These are phyloP conservation scores for Thamnophis elegans DNA, from an alignment of 2,797 vertebrate genomes.

Conservation along the genomic window DNA sequence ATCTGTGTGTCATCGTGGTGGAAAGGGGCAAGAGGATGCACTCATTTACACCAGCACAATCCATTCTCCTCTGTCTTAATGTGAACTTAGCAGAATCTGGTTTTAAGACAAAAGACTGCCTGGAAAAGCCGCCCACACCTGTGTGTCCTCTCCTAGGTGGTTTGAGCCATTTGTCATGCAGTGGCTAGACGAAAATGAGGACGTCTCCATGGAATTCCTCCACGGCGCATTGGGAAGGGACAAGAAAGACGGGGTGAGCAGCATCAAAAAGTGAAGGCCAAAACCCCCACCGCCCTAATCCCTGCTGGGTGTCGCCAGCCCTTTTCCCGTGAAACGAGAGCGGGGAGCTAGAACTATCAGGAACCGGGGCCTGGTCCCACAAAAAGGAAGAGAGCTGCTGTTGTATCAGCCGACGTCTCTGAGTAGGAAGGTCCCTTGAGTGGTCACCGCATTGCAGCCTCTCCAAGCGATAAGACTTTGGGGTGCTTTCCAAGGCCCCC, in stretches of 20 bases:
- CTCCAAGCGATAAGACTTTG: not conserved
- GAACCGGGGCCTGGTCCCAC: not conserved
- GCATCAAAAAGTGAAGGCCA: not conserved
- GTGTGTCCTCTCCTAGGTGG: slow-evolving; percentile 78
- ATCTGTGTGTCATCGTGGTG: not conserved
- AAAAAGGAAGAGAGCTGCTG: not conserved
- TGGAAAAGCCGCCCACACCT: not conserved
- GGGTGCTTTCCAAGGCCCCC: not conserved
- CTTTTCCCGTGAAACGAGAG: not conserved
- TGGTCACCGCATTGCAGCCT: too few species aligned
- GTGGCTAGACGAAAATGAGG: slow-evolving; percentile 98
- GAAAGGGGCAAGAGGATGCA: not conserved
- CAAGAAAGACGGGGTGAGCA: slow-evolving; percentile 95
- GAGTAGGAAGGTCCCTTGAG: not conserved
- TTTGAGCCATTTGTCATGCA: slow-evolving; percentile 98
- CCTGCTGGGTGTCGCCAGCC: not conserved
- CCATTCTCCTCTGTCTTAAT: not conserved
- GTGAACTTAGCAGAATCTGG: not conserved
- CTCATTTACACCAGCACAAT: not conserved
- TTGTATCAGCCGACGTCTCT: not conserved
- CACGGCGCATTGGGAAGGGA: slow-evolving; percentile 94
- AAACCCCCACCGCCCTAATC: not conserved
- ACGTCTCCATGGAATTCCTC: slow-evolving; percentile 95
- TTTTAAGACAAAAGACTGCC: not conserved
- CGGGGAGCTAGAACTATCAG: not conserved